Evolutionary conservation across 2,797 vertebrate genomes (phyloP), one percentile per base, ranked within the genome.

Genomic region (Odontamblyopus rebecca): DNA sequence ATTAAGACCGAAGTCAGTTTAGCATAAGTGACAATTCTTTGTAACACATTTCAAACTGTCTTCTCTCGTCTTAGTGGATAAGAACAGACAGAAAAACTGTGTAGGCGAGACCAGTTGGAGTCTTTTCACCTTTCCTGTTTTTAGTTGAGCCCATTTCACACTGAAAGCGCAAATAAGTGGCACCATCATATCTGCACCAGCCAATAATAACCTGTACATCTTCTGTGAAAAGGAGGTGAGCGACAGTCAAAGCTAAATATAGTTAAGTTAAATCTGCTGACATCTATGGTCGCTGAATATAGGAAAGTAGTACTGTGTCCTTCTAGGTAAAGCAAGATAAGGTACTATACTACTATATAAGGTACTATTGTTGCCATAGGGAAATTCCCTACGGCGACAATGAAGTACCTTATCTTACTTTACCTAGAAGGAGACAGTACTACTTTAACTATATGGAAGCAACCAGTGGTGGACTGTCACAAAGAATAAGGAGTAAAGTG

Each of bases 131-230:
- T 61, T 13, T 48, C 7, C 19, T 8, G 8, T 54, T 61, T 30
- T 18, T 78, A 77, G 79, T 65, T 79, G 41, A 67, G 26, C 44
- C 69, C 70, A 83, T 84, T 84, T 74, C 76, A 70, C 78, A 65
- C 67, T 41, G 6, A 74, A 72, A 48, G 59, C 80, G 54, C 71
- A 62, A 13, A 59, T 44, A 71, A 61, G 57, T 32, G 3, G 0
- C 16, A 1, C 0, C 23, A 11, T 26, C 12, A 11, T 8, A 29
- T 18, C 27, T 19, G 26, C 41, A 29, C 26, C 26, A 4, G 1
- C 64, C 64, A 29, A 51, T 50, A 29, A 66, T 66, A 66, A 13
- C 15, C 64, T 51, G 44, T 29, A 19, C 64, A 51, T 26, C 15
- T 8, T 13, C 18, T 65, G 9, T 66, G 44, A 66, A 19, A 9